phyloP scores from a whole-genome alignment of 2,888 invertebrate genomes.

The Platycheirus albimanus region DNA sequence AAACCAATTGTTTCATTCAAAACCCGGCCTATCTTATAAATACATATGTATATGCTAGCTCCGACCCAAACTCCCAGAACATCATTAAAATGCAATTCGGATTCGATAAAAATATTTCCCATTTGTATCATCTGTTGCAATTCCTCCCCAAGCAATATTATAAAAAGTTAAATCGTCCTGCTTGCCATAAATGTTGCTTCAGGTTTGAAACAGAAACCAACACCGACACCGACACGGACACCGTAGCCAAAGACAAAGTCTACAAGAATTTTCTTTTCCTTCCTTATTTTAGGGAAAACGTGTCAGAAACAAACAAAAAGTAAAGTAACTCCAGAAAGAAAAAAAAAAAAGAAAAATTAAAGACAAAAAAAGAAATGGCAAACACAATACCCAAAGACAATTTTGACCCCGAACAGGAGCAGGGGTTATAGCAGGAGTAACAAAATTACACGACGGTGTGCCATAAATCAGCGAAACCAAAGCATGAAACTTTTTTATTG shows the following conservation, averaged over 20 bases:
- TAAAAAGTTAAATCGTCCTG: conserved; percentile 71
- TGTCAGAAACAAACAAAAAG: conserved; percentile 41
- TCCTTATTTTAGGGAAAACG: conserved; percentile 15
- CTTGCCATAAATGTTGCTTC: conserved; percentile 36
- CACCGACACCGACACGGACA: no score
- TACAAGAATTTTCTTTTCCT: neutral
- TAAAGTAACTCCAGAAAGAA: conserved; percentile 4
- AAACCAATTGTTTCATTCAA: conserved; percentile 36
- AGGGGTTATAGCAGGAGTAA: conserved; percentile 30
- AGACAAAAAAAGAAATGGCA: conserved; percentile 32
- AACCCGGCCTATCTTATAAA: neutral
- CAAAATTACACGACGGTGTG: conserved; percentile 74
- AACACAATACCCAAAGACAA: conserved; percentile 70
- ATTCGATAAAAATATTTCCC: conserved; percentile 71
- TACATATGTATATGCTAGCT: neutral
- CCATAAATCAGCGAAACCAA: conserved; percentile 76
- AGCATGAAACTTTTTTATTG: conserved; percentile 76
- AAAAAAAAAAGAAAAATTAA: conserved; percentile 19
- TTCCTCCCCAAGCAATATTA: conserved; percentile 71
- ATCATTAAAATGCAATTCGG: conserved; percentile 69
- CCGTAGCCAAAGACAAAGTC: conserved; percentile 35
- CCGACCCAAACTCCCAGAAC: conserved; percentile 32
- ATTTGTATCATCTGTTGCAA: conserved; percentile 74
- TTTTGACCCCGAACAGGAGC: conserved; percentile 67
- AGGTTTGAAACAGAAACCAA: no score